Percentiles rank a stretch among this genome's conserved stretches.
Evolutionary conservation across 35 echinoderm and acorn worm genomes (phyloP).

Genomic region (Ophioderma brevispina): DNA sequence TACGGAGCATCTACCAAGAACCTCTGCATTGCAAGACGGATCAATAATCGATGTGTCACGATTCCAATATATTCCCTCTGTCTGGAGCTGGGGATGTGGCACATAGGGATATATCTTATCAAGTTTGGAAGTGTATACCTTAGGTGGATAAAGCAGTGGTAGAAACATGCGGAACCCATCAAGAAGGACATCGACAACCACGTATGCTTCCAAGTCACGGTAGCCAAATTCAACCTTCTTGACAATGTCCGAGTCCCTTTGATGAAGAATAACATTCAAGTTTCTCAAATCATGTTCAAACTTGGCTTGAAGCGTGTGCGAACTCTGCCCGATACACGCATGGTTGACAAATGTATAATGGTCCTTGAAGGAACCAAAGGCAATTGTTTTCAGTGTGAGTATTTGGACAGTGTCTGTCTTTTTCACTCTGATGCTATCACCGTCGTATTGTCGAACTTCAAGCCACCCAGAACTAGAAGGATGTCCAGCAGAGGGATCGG

Average conservation of each 20-base stretch:
- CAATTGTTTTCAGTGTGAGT: neutral
- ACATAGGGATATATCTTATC: no score
- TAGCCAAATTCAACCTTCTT: neutral
- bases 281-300: neutral
- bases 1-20: constrained; percentile 16
- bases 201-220: neutral
- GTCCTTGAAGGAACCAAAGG: neutral
- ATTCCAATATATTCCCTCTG: neutral
- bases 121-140: neutral
- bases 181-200: neutral
- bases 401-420: neutral
- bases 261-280: neutral
- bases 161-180: neutral
- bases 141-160: neutral
- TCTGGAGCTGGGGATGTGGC: neutral
- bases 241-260: neutral
- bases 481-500: neutral
- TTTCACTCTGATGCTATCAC: neutral
- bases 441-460: neutral
- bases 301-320: neutral
- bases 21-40: neutral
- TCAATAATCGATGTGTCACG: neutral
- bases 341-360: neutral
- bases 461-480: neutral
- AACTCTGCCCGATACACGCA: neutral